Percentiles rank a stretch among this genome's conserved stretches.
Evolutionary conservation across 2,113 vertebrate genomes (phyloP).

Genomic region (Nasalis larvatus): DNA sequence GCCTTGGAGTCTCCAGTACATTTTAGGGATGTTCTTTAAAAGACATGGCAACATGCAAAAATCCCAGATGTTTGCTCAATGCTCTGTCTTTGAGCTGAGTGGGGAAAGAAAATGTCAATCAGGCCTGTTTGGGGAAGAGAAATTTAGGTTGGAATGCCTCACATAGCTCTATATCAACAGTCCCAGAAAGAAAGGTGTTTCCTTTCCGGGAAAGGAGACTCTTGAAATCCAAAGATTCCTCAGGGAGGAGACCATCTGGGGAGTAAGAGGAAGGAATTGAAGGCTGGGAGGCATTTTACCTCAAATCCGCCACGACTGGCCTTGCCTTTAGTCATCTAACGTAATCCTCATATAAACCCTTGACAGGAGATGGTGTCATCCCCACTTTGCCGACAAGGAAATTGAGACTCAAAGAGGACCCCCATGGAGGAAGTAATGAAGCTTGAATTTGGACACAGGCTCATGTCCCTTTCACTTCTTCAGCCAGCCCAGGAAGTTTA

Average conservation of each 20-base stretch:
- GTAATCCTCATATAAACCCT: neutral
- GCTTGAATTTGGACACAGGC: too few relatives aligned
- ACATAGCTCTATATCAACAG: conserved; percentile 61
- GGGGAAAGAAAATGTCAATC: conserved; percentile 75
- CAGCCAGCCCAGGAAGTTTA: too few relatives aligned
- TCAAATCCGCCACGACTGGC: neutral
- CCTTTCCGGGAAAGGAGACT: neutral
- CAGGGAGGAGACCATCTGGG: neutral
- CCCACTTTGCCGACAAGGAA: neutral
- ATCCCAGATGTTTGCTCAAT: conserved; percentile 84
- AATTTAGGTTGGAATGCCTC: conserved; percentile 73
- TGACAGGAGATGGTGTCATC: neutral
- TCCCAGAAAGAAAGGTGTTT: neutral
- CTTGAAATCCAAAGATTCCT: neutral
- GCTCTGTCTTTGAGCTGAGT: conserved; percentile 78
- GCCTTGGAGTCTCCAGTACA: conserved; percentile 74
- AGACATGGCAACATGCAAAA: conserved; percentile 82
- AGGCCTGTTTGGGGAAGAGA: conserved; percentile 59
- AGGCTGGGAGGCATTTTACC: neutral
- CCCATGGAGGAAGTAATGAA: neutral
- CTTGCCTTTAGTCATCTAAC: neutral
- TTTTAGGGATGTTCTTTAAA: conserved; percentile 81
- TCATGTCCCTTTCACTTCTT: neutral
- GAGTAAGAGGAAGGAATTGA: neutral
- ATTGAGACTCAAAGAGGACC: neutral